Percentiles rank a stretch among this genome's conserved stretches.
phyloP scores from a whole-genome alignment of 2,888 invertebrate genomes.

The Tupiocoris notatus region DNA sequence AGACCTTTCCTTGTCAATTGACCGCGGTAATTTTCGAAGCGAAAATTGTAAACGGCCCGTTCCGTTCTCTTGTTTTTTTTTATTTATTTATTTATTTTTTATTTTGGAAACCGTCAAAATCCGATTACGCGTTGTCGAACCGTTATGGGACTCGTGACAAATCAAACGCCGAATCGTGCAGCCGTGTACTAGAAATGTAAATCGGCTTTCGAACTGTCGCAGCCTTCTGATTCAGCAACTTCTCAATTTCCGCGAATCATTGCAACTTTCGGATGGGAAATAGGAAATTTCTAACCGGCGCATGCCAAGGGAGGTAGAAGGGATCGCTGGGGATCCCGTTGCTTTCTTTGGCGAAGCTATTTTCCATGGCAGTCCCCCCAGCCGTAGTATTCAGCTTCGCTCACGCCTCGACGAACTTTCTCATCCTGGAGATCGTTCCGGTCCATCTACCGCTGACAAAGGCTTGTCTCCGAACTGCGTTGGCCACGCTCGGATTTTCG shows the following conservation, averaged over 20 bases:
- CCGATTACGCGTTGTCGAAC: too few species aligned
- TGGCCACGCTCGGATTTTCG: conserved; percentile 9
- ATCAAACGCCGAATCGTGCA: too few species aligned
- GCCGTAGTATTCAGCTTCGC: background rate
- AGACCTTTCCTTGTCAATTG: too few species aligned
- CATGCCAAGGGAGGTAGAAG: too few species aligned
- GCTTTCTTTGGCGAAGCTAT: conserved; percentile 25
- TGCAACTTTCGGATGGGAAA: background rate
- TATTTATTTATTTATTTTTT: too few species aligned
- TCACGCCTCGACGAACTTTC: conserved; percentile 21
- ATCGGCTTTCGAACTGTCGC: background rate
- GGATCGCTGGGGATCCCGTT: conserved; percentile 1
- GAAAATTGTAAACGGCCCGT: too few species aligned
- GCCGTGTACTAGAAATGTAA: background rate
- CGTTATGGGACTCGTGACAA: too few species aligned
- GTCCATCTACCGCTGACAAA: conserved; percentile 33
- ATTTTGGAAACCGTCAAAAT: too few species aligned
- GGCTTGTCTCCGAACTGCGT: conserved; percentile 3
- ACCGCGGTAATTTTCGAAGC: too few species aligned
- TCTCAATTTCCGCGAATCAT: background rate
- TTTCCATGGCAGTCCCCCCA: conserved; percentile 6
- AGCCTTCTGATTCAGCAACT: background rate
- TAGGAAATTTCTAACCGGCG: conserved; percentile 31
- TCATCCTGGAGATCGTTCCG: conserved; percentile 34
- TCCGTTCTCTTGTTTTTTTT: too few species aligned